These are phyloP conservation scores for Danionella dracula DNA, from an alignment of 2,797 vertebrate species.

Conservation along the genomic window DNA sequence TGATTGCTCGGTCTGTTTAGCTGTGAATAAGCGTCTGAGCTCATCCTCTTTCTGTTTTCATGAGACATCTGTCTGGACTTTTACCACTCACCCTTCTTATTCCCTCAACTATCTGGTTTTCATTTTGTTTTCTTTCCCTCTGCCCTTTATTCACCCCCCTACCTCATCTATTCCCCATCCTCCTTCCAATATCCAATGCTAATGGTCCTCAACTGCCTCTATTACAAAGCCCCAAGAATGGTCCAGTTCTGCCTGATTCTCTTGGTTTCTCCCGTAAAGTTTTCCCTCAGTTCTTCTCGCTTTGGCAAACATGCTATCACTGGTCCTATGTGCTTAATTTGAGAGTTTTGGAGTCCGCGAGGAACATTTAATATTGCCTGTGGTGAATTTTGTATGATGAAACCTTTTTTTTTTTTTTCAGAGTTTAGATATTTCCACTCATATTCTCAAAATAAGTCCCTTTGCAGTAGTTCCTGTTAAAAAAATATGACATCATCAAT, in stretches of 20 bases:
- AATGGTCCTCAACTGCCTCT: background rate
- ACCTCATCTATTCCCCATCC: background rate
- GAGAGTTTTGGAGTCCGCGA: background rate
- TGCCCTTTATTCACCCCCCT: background rate
- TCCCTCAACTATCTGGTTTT: constrained; percentile 3
- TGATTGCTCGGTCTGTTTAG: constrained; percentile 29
- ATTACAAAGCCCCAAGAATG: background rate
- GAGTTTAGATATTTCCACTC: no score
- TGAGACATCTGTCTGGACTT: constrained; percentile 28
- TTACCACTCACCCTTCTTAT: background rate
- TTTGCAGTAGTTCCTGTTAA: no score
- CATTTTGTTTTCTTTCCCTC: constrained; percentile 14
- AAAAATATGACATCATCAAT: no score
- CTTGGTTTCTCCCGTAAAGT: constrained; percentile 17
- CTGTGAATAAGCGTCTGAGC: constrained; percentile 22
- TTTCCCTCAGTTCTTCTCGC: constrained; percentile 8
- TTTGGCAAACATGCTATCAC: constrained; percentile 19
- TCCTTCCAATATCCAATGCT: background rate
- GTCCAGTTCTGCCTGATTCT: background rate
- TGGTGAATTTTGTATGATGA: background rate
- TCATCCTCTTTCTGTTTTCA: constrained; percentile 20
- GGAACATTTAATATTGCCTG: background rate
- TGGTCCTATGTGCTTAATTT: constrained; percentile 27
- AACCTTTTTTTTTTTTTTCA: no score
- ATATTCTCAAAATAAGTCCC: no score